A percentile compares a stretch with the other conserved stretches of the same genome.
phyloP scores from a whole-genome alignment of 2,113 vertebrate genomes.

The Sakesphorus luctuosus region DNA sequence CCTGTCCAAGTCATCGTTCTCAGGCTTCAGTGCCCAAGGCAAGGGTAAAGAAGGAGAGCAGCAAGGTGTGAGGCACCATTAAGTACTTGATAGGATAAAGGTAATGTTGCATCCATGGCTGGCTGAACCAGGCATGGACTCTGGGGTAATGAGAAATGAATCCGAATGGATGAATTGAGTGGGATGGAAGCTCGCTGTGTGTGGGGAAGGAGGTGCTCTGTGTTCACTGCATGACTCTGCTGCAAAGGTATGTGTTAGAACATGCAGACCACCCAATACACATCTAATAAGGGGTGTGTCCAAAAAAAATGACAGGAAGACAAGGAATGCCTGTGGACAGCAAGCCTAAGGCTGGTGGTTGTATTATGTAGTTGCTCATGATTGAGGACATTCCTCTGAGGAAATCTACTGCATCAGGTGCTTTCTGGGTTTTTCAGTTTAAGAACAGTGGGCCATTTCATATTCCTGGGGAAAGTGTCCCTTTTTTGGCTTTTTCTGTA shows the following conservation, averaged over 20 bases:
- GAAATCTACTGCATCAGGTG: not conserved
- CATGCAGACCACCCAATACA: not conserved
- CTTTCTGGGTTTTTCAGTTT: not conserved
- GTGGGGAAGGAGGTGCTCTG: not conserved
- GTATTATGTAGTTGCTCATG: not conserved
- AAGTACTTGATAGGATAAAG: not conserved
- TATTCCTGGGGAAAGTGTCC: not conserved
- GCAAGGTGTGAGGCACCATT: fast-evolving
- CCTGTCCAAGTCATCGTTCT: not conserved
- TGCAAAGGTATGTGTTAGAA: not conserved
- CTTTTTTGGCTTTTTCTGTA: not conserved
- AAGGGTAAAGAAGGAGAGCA: not conserved
- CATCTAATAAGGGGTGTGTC: not conserved
- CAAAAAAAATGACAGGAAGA: not conserved
- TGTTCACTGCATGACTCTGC: not conserved
- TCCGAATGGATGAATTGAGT: not conserved
- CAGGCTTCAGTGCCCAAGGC: not conserved
- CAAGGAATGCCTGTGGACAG: not conserved
- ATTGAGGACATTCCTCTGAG: not conserved
- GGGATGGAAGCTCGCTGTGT: not conserved
- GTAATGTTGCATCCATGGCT: not conserved
- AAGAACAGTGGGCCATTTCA: not conserved
- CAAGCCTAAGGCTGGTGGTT: not conserved
- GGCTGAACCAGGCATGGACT: not conserved
- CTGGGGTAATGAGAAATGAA: not conserved